A percentile compares a stretch with the other conserved stretches of the same genome.
Evolutionary conservation across 2,888 invertebrate genomes (phyloP).

Genomic region (Pollenia griseotomentosa): DNA sequence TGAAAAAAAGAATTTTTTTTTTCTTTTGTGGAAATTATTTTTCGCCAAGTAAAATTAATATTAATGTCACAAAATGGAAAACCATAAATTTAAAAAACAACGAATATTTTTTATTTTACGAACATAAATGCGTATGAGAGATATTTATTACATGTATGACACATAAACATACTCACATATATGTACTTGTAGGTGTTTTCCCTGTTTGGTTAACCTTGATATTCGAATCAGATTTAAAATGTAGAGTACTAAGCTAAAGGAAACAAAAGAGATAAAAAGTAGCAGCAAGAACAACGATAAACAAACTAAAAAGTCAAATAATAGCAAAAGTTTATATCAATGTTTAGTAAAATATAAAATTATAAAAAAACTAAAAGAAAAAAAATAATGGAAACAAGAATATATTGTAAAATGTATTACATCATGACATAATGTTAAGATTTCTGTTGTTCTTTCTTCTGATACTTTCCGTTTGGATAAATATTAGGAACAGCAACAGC

Average conservation of each 20-base stretch:
- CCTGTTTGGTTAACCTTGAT: constrained; percentile 36
- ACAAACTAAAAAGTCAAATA: constrained; percentile 48
- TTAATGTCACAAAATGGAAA: constrained; percentile 13
- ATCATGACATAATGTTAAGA: constrained; percentile 14
- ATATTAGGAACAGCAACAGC: background rate
- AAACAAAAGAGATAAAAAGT: background rate
- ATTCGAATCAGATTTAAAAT: constrained; percentile 11
- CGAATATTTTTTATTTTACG: constrained; percentile 9
- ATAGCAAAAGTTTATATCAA: constrained; percentile 47
- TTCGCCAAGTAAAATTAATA: background rate
- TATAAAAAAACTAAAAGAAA: background rate
- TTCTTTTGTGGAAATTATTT: background rate
- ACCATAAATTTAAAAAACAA: constrained; percentile 36
- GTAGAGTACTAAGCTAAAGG: constrained; percentile 10
- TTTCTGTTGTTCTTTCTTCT: background rate
- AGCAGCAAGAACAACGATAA: background rate
- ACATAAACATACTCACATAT: background rate
- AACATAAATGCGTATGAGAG: constrained; percentile 30
- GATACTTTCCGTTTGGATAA: background rate
- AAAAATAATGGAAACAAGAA: background rate
- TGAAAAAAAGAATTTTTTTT: background rate
- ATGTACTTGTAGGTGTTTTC: background rate
- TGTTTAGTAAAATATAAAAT: constrained; percentile 31
- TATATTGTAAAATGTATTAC: background rate
- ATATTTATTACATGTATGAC: constrained; percentile 11